Evolutionary conservation across 2,797 vertebrate genomes (phyloP), one percentile per base, ranked within the genome.

Genomic region (Danio kyathit): DNA sequence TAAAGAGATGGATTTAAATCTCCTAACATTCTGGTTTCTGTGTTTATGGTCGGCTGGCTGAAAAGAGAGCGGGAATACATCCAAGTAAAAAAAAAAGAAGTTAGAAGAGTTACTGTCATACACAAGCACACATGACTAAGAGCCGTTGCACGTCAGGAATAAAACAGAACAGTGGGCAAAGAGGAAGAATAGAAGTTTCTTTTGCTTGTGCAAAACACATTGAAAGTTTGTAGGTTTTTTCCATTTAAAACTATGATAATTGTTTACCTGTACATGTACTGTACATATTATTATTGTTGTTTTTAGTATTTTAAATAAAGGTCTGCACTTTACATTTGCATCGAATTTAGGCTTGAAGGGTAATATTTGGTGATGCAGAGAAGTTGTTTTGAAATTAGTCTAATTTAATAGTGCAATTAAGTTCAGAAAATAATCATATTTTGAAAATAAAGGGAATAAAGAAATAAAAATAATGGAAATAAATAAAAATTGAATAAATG

Each of bases 1-100:
- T 85, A 84, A 84, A 83, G 90, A 92, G 90, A 90, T 89, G 87
- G 89, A 92, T 91, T 91, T 91, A 81, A 88, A 89, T 92, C 90
- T 91, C 14, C 88, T 90, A 87, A 84, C 88, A 89, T 91, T 88
- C 88, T 91, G 85, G 56, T 89, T 82, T 87, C 85, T 76, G 67
- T 82, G 82, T 85, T 59, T 77, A 84, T 83, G 74, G 82, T 83
- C 69, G 44, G 51, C 65, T 86, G 82, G 77, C 70, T 82, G 69
- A 83, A 72, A 72, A 13, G 74, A 79, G 69, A 85, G 82, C 88
- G 43, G 40, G 17, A 69, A 80, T 64, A 48, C 21, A 43, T 29
- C 43, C 46, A 73, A 49, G 60, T 51, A 7, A 64, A 57, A 74
- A 66, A 72, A 61, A 40, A 6, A 59, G 16, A 74, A 54, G n/a